Percentiles rank a stretch among this genome's conserved stretches.
phyloP scores from a whole-genome alignment of 2,797 vertebrate genomes.

The Sebastes steindachneri region DNA sequence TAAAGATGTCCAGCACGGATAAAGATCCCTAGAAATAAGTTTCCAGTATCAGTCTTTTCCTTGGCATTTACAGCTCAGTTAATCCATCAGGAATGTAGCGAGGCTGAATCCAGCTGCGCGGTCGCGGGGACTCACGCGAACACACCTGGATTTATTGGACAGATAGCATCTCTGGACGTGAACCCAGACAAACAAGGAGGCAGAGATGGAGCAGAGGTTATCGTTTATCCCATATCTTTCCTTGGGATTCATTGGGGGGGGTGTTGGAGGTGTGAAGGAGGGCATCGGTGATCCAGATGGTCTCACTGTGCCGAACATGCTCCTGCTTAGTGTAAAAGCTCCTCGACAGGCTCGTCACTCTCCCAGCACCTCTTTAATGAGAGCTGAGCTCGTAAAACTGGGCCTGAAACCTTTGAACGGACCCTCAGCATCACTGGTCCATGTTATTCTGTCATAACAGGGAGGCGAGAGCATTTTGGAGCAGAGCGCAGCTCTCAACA shows the following conservation, averaged over 20 bases:
- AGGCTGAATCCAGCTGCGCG: slow-evolving; percentile 43
- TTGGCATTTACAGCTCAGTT: slow-evolving; percentile 37
- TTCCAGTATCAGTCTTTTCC: slow-evolving; percentile 29
- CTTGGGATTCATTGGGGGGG: not conserved
- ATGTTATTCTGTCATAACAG: slow-evolving; percentile 59
- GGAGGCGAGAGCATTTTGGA: slow-evolving; percentile 21
- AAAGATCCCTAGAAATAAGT: slow-evolving; percentile 16
- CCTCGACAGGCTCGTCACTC: slow-evolving; percentile 65
- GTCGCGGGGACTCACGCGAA: slow-evolving; percentile 6
- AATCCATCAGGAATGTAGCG: slow-evolving; percentile 64
- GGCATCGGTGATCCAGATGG: slow-evolving; percentile 53
- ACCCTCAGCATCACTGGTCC: slow-evolving; percentile 52
- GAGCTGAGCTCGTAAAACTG: slow-evolving; percentile 61
- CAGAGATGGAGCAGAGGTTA: slow-evolving; percentile 45
- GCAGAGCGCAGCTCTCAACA: slow-evolving; percentile 52
- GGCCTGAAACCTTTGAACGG: slow-evolving; percentile 63
- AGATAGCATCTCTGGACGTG: slow-evolving; percentile 61
- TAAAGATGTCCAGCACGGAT: slow-evolving; percentile 24
- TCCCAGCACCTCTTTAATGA: slow-evolving; percentile 77
- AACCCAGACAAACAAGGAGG: slow-evolving; percentile 39
- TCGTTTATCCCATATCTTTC: slow-evolving; percentile 22
- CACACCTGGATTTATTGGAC: slow-evolving; percentile 64
- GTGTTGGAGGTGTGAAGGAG: slow-evolving; percentile 34
- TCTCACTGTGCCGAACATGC: slow-evolving; percentile 33
- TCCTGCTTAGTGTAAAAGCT: slow-evolving; percentile 58